A percentile compares a stretch with the other conserved stretches of the same genome.
Conservation (phyloP, 2,888 invertebrate species). For the Toxonevra muliebris region DNA sequence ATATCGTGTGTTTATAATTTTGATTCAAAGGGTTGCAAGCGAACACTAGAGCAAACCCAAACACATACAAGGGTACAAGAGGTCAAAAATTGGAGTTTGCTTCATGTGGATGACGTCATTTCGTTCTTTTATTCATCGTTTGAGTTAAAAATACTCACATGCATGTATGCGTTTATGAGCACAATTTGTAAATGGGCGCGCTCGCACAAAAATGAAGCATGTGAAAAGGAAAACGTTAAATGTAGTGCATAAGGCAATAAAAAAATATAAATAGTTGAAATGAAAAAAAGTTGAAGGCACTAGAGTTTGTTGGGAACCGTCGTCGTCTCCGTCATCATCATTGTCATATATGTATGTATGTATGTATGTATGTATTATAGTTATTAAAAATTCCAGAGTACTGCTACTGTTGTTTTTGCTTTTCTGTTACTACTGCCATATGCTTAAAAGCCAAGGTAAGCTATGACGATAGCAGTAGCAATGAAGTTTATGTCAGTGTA, state of each 20-base stretch:
- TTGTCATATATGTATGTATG: too few species aligned
- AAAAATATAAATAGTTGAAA: not conserved
- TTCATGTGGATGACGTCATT: not conserved
- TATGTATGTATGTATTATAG: too few species aligned
- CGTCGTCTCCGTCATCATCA: too few species aligned
- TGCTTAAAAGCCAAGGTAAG: constrained; percentile 19
- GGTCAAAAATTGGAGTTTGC: not conserved
- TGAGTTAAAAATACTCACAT: not conserved
- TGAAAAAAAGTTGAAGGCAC: too few species aligned
- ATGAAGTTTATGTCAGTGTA: too few species aligned
- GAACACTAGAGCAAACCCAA: not conserved
- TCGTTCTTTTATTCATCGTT: not conserved
- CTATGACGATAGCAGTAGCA: constrained; percentile 13
- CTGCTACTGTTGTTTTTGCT: too few species aligned
- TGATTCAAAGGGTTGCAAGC: too few species aligned
- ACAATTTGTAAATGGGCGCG: too few species aligned
- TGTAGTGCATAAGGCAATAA: not conserved
- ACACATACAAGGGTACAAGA: too few species aligned
- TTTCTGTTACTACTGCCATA: too few species aligned
- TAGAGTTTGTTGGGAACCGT: too few species aligned
- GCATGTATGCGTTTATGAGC: not conserved
- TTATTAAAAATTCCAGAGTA: too few species aligned
- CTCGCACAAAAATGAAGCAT: not conserved
- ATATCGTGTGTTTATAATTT: not conserved
- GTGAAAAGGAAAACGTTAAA: not conserved